Evolutionary conservation across 2,888 invertebrate species (phyloP), one percentile per base, ranked within the genome.

Genomic region (Xestobium rufovillosum): DNA sequence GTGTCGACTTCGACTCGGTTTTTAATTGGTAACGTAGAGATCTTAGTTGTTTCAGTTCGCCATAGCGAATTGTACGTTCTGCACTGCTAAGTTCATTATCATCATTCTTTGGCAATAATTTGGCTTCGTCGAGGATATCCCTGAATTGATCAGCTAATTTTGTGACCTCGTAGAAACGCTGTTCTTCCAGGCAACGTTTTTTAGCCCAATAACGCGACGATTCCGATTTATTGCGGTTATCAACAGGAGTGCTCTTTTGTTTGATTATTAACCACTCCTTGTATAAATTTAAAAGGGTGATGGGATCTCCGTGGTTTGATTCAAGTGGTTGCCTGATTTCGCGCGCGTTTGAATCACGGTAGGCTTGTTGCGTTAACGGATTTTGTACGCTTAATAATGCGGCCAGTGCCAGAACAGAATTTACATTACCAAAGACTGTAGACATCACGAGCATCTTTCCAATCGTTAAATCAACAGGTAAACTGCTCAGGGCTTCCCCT

Each of bases 381-480:
- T 83, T 87, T 57, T 96, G 89, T 2, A 98, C 87, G 45, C 94
- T 95, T 41, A 99, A 69, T 1, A 88, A 85, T 1, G 96, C 90
- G 0, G 96, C 87, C 14, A 96, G 63, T 0, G 91, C 89, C 4
- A 98, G 67, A 9, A 94, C 82, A 0, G 94, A 84, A 55, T 91
- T 86, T 0, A 89, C 76, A 52, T 92, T 86, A 43, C 88, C 77
- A 42, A 94, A 91, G 4, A 92, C 78, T 1, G 87, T 85, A 1
- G 92, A 94, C 70, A 91, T 76, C 13, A 96, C 83, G 23, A 97
- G 69, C 76, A 98, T 94, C 70, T 98, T 98, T 1, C 96, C 96
- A 36, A 98, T 78, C 0, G 84, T 78, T 35, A 98, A 84, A 59
- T 98, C 96, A 1, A 98, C 91, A 0, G 98, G 98, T 11, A 98